These are phyloP conservation scores for Micropoecilia bifurca DNA, from an alignment of 2,797 vertebrate genomes.

Conservation along the genomic window DNA sequence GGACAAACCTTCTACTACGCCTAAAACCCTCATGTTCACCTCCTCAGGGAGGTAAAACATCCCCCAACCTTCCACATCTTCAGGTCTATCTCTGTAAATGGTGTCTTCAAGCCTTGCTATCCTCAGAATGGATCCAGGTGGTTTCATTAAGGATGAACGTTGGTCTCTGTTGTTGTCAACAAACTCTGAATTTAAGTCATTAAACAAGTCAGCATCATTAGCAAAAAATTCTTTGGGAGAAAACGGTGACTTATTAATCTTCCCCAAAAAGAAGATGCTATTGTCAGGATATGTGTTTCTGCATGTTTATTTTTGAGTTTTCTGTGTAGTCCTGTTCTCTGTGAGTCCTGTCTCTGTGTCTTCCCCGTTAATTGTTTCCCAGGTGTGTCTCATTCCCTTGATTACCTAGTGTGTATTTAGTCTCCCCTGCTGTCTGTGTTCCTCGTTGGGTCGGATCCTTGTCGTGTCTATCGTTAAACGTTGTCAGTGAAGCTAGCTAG, in stretches of 20 bases:
- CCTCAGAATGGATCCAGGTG: conserved; percentile 1
- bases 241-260: fast-evolving
- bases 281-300: too few species aligned
- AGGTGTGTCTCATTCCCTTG: too few species aligned
- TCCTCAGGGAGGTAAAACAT: conserved; percentile 34
- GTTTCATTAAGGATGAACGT: fast-evolving
- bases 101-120: conserved; percentile 26
- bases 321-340: too few species aligned
- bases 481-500: too few species aligned
- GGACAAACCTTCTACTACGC: conserved; percentile 2
- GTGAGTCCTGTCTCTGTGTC: too few species aligned
- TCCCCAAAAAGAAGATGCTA: conserved; percentile 53
- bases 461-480: too few species aligned
- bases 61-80: conserved; percentile 18
- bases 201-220: fast-evolving
- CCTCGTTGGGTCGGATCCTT: too few species aligned
- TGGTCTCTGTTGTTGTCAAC: fast-evolving
- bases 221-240: fast-evolving
- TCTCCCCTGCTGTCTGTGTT: too few species aligned
- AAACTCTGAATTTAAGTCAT: fast-evolving
- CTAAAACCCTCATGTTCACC: conserved; percentile 36
- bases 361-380: too few species aligned
- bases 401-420: too few species aligned
- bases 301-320: too few species aligned
- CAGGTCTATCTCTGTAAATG: background rate